These are phyloP conservation scores for Sepioteuthis lessoniana DNA, from an alignment of 2,888 invertebrate genomes.

Conservation along the genomic window DNA sequence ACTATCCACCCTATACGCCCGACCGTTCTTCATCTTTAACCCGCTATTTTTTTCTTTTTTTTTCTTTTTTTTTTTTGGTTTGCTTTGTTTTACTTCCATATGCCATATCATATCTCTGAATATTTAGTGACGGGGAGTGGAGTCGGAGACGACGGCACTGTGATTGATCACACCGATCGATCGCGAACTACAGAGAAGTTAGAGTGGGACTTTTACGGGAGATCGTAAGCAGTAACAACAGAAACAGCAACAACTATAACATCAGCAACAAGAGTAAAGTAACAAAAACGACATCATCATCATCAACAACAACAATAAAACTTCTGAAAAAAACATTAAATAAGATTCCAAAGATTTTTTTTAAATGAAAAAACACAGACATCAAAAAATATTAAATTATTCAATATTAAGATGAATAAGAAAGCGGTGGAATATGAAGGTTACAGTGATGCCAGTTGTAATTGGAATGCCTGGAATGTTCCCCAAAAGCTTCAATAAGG, in stretches of 20 bases:
- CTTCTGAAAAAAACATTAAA: too few species aligned
- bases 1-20: background rate
- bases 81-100: background rate
- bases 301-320: too few species aligned
- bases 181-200: background rate
- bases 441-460: too few species aligned
- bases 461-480: too few species aligned
- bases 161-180: background rate
- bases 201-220: background rate
- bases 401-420: too few species aligned
- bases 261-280: too few species aligned
- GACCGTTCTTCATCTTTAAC: background rate
- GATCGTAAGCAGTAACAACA: background rate
- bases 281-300: too few species aligned
- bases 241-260: background rate
- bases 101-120: slow-evolving; percentile 20
- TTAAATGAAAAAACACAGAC: too few species aligned
- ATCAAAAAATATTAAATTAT: too few species aligned
- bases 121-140: background rate
- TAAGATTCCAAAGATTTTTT: too few species aligned
- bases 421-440: too few species aligned
- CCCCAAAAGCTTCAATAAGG: too few species aligned
- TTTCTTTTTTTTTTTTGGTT: background rate
- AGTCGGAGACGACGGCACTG: background rate
- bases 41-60: background rate